Base-by-base conservation (phyloP, 2,113 vertebrate species). In the Australoheros scitulus region DNA sequence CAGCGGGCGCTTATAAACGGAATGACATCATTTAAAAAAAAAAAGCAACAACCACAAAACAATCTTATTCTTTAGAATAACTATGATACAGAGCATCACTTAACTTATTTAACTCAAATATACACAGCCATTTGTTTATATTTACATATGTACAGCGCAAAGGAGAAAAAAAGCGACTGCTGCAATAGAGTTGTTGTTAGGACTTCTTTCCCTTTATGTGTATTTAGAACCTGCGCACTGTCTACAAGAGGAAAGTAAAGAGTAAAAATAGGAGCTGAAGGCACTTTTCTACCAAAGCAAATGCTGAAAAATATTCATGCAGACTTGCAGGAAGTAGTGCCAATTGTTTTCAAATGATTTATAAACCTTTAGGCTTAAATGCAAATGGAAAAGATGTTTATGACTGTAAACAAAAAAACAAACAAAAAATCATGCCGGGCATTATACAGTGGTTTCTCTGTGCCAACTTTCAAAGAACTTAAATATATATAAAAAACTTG, bases 61-160 rank as follows among this genome's bases (percentile, higher is more conserved):
- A 78, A 63, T 81, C 80, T 81, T 84, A 88, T 68, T 88, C 65
- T 86, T 91, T 81, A 89, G 84, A 92, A 94, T 91, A 87, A 87
- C 86, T 91, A 88, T 92, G 74, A 89, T 90, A 95, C 90, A 96
- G 93, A 96, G 93, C 93, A 90, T 96, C 95, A 95, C 95, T 96
- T 97, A 97, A 97, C 96, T 98, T 97, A 98, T 96, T 97, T 96
- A 97, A 97, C 88, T 97, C 96, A 97, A 98, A 99, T 98, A 97
- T 98, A 98, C 97, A 99, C 96, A 98, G 95, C 90, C 96, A 96
- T 97, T 95, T 97, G 96, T 82, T 96, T 95, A 95, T 98, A 98
- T 98, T 94, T 98, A 99, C 98, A 98, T 96, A 97, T 96, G 90
- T 98, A 98, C 97, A 98, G 87, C 61, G 90, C 91, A 92, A 92